Conservation (phyloP, 2,888 invertebrate genomes). For the Cephus rjabovi region DNA sequence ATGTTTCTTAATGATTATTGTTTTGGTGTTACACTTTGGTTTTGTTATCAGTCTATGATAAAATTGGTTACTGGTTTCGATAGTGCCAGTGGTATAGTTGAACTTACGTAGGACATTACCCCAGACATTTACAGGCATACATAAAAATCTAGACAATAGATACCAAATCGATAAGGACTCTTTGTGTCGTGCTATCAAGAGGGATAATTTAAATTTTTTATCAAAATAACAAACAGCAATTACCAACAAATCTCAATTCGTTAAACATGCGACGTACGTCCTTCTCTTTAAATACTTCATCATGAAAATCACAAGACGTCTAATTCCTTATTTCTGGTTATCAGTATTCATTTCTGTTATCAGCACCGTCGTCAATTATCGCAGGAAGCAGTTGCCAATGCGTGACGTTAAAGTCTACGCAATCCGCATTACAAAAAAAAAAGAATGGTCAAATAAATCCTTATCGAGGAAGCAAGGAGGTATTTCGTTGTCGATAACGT, state of each 20-base stretch:
- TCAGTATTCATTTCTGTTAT: background rate
- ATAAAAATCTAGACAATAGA: background rate
- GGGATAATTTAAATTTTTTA: background rate
- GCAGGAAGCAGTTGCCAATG: background rate
- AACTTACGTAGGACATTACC: background rate
- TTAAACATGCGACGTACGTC: background rate
- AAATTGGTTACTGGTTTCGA: conserved; percentile 49
- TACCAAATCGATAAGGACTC: background rate
- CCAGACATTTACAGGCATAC: background rate
- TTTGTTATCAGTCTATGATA: conserved; percentile 58
- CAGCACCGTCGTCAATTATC: background rate
- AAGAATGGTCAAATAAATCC: background rate
- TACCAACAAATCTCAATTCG: background rate
- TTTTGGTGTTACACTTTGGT: conserved; percentile 24
- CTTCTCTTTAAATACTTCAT: background rate
- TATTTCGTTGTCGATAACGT: background rate
- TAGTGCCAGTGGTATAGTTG: conserved; percentile 36
- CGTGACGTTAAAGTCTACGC: background rate
- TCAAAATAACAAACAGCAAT: background rate
- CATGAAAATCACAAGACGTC: background rate
- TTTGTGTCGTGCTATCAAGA: background rate
- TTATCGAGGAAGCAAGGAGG: background rate
- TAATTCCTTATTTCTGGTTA: too few relatives aligned
- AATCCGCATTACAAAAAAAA: background rate
- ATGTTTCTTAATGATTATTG: conserved; percentile 29